These are phyloP conservation scores for Lasioglossum zephyrum DNA, from an alignment of 2,888 invertebrate species.

Conservation along the genomic window DNA sequence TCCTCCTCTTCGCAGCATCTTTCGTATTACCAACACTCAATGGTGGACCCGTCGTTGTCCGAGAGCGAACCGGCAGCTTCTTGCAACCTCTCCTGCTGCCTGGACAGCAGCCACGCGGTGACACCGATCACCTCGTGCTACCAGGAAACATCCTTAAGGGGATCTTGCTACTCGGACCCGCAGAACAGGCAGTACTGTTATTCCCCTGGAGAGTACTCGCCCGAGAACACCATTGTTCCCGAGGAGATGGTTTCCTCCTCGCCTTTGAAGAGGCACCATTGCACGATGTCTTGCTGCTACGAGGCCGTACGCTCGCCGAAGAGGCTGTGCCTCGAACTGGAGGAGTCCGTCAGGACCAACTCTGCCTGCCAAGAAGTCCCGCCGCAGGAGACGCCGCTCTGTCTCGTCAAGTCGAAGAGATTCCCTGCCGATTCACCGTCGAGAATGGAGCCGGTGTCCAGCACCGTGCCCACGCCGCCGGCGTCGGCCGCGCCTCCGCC, in stretches of 20 bases:
- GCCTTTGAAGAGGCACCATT: constrained; percentile 70
- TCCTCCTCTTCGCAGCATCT: constrained; percentile 44
- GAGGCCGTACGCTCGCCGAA: constrained; percentile 71
- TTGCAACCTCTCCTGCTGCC: constrained; percentile 78
- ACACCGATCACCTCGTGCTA: constrained; percentile 65
- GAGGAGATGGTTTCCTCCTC: constrained; percentile 47
- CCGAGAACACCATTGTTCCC: constrained; percentile 46
- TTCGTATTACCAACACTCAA: constrained; percentile 66
- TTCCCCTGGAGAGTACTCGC: constrained; percentile 72
- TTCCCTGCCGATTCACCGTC: constrained; percentile 52
- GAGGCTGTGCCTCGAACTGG: constrained; percentile 69
- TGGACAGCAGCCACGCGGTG: constrained; percentile 58
- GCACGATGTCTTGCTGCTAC: constrained; percentile 74
- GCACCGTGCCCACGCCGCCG: constrained; percentile 70
- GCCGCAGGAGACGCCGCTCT: constrained; percentile 83
- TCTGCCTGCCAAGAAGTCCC: constrained; percentile 68
- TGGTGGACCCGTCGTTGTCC: constrained; percentile 42
- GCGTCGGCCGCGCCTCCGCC: constrained; percentile 59
- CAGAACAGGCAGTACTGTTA: constrained; percentile 71
- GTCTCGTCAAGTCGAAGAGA: constrained; percentile 82
- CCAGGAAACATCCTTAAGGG: constrained; percentile 69
- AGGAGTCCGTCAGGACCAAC: constrained; percentile 62
- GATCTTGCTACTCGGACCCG: constrained; percentile 70
- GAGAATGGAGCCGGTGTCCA: constrained; percentile 75
- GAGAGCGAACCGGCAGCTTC: constrained; percentile 62